These are phyloP conservation scores for Amphimedon queenslandica DNA, from an alignment of 37 sponge, comb jelly and placozoan genomes.

Conservation along the genomic window DNA sequence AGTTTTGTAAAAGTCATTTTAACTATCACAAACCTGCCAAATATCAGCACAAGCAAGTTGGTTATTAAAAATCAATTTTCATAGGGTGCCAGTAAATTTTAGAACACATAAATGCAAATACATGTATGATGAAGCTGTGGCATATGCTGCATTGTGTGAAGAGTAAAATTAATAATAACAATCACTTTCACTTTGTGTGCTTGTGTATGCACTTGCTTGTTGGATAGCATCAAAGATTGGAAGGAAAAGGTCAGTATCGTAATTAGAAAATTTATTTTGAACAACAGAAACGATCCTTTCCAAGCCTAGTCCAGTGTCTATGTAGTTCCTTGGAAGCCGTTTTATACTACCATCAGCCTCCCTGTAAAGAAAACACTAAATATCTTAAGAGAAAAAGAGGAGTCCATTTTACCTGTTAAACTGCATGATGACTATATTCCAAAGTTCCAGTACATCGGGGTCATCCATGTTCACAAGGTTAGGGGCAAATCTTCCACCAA, in stretches of 20 bases:
- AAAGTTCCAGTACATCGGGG: conserved; percentile 95
- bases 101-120: too few relatives aligned
- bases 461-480: conserved; percentile 94
- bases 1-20: too few relatives aligned
- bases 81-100: too few relatives aligned
- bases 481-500: conserved; percentile 85
- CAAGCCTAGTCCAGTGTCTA: conserved; percentile 96
- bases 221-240: conserved; percentile 87
- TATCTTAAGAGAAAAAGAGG: too few relatives aligned
- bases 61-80: too few relatives aligned
- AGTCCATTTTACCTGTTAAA: conserved; percentile 89
- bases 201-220: too few relatives aligned
- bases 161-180: too few relatives aligned
- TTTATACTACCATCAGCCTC: conserved; percentile 78
- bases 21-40: too few relatives aligned
- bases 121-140: too few relatives aligned
- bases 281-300: conserved; percentile 94
- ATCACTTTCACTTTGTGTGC: too few relatives aligned
- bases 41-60: too few relatives aligned
- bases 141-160: too few relatives aligned
- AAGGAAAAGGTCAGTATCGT: conserved; percentile 95
- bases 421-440: conserved; percentile 98
- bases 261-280: conserved; percentile 92
- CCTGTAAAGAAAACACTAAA: conserved; percentile 20
- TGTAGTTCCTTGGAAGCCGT: conserved; percentile 76